Evolutionary conservation across 2,113 vertebrate species (phyloP).

Genomic region (Pomatostomus ruficeps): DNA sequence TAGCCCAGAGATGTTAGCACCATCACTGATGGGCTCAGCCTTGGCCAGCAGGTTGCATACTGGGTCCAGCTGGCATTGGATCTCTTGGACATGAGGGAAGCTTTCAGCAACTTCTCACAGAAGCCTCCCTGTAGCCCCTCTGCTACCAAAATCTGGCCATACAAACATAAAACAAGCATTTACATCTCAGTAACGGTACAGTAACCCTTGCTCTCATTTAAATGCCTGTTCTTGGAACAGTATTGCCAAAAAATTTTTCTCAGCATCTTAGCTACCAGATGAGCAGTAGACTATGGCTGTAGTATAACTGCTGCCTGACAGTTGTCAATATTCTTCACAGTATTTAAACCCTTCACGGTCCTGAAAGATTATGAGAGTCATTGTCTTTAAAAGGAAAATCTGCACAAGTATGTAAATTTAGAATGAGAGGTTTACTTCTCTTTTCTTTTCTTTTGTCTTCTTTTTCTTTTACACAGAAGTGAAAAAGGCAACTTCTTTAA

Average conservation of each 20-base stretch:
- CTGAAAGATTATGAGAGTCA: neutral
- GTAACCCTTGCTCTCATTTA: neutral
- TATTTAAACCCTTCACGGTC: neutral
- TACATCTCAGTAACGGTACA: neutral
- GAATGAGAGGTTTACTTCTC: neutral
- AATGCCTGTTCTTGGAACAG: neutral
- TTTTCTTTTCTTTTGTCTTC: neutral
- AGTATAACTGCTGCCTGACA: neutral
- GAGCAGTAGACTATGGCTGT: neutral
- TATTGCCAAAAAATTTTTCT: neutral
- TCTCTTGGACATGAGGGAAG: neutral
- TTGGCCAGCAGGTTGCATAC: neutral
- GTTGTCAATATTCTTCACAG: neutral
- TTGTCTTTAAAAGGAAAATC: neutral
- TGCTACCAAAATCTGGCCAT: neutral
- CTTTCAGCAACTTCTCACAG: neutral
- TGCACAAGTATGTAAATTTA: neutral
- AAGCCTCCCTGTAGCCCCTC: neutral
- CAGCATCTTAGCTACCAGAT: neutral
- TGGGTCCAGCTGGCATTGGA: neutral
- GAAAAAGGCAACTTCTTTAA: neutral
- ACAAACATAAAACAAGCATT: too few species aligned
- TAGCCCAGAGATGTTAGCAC: neutral
- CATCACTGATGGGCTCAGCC: too few species aligned
- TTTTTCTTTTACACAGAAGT: neutral